A percentile compares a stretch with the other conserved stretches of the same genome.
phyloP scores from a whole-genome alignment of 2,888 invertebrate species.

The Latrodectus hesperus region DNA sequence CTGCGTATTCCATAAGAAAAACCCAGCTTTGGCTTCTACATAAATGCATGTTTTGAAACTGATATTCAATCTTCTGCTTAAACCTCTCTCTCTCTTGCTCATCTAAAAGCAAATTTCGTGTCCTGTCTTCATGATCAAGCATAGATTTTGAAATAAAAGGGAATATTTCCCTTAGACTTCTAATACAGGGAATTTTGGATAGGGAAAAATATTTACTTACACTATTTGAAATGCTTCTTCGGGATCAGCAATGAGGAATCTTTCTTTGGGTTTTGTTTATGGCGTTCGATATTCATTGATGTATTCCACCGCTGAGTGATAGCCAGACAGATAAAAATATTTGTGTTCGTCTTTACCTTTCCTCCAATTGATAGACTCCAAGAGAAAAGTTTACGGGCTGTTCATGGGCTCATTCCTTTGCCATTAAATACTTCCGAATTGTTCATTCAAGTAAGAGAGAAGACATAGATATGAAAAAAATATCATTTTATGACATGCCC shows the following conservation, averaged over 20 bases:
- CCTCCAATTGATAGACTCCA: not conserved
- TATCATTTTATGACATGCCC: slow-evolving; percentile 41
- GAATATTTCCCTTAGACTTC: not conserved
- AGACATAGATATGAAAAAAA: slow-evolving; percentile 35
- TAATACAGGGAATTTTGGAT: slow-evolving; percentile 13
- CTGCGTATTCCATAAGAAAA: too few relatives aligned
- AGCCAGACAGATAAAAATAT: slow-evolving; percentile 16
- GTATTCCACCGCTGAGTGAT: slow-evolving; percentile 12
- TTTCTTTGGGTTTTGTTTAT: slow-evolving; percentile 25
- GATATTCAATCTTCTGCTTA: slow-evolving; percentile 8
- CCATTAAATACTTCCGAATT: slow-evolving; percentile 36
- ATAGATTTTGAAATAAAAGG: slow-evolving; percentile 17
- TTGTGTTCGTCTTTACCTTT: not conserved
- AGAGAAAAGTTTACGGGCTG: slow-evolving; percentile 16
- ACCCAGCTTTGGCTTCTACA: slow-evolving; percentile 4
- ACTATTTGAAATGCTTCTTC: slow-evolving; percentile 24
- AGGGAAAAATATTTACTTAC: not conserved
- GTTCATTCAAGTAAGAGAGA: slow-evolving; percentile 35
- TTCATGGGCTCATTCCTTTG: slow-evolving; percentile 22
- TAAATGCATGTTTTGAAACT: slow-evolving; percentile 11
- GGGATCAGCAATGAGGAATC: not conserved
- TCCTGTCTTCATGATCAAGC: slow-evolving; percentile 23
- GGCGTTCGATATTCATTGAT: not conserved
- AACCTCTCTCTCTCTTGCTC: slow-evolving; percentile 1
- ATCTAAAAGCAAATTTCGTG: not conserved